Conservation (phyloP, 2,113 vertebrate genomes). For the Equus quagga region DNA sequence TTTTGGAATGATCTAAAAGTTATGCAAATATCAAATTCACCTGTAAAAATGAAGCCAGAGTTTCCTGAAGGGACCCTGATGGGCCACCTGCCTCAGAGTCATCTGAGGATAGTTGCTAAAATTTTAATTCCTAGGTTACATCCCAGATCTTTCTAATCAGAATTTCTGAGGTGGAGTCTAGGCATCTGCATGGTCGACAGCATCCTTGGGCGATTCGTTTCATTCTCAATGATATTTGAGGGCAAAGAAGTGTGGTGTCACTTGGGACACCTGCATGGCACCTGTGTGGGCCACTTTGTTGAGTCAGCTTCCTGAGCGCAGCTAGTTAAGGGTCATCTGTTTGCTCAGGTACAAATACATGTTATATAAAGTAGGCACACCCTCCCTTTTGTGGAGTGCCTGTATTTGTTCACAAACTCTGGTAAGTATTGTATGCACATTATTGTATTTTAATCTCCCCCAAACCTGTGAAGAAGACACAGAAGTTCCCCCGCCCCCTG, state of each 20-base stretch:
- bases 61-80: not conserved
- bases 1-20: not conserved
- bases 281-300: too few relatives aligned
- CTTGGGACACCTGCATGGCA: not conserved
- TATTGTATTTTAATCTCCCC: not conserved
- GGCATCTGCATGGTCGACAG: not conserved
- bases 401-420: not conserved
- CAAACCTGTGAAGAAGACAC: not conserved
- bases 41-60: not conserved
- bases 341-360: not conserved
- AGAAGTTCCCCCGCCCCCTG: too few relatives aligned
- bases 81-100: not conserved
- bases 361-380: not conserved
- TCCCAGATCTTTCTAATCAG: not conserved
- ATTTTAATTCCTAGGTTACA: not conserved
- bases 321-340: not conserved
- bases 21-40: not conserved
- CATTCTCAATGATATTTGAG: not conserved
- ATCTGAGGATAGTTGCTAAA: not conserved
- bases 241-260: not conserved
- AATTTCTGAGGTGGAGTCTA: not conserved
- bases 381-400: not conserved
- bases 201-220: not conserved
- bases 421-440: not conserved
- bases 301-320: not conserved